Evolutionary conservation across 1,140 invertebrate genomes (phyloP), one percentile per base, ranked within the genome.

Genomic region (Drosophila paulistorum): DNA sequence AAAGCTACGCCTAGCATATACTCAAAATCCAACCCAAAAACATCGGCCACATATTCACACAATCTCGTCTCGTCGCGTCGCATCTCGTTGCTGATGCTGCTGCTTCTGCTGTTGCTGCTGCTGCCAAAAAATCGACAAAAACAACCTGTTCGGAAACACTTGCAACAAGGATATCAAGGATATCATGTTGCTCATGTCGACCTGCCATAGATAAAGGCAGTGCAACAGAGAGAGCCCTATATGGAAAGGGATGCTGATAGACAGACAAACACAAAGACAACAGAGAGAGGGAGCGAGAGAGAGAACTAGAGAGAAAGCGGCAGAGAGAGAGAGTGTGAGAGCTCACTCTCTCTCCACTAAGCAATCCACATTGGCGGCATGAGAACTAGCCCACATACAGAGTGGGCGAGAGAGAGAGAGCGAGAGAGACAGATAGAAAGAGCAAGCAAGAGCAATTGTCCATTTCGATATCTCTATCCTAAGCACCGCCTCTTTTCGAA

Each of bases 91-190:
- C 4, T 48, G 45, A 9, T 51, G 17, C 2, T 51, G 45, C 9
- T 51, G 45, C 17, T 20, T 17, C 2, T 39, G 33, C 11, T 37
- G 14, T 6, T 48, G 83, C 76, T 79, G 79, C 39, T 70, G 70
- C 83, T 87, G 84, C 84, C 81, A 87, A 87, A 90, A 91, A 90
- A 90, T 90, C 89, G 84, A 90, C 89, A 90, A 90, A 90, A 90
- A 90, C 89, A 90, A 90, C 89, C 89, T 90, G 89, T 91, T 90
- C 84, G 84, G 85, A 89, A 90, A 90, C 89, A 90, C 89, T 90
- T 90, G 89, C 89, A 90, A 71, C 81, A 90, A 90, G 84, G 84
- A 87, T 68, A 81, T 87, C 84, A 87, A 77, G 62, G 63, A 67
- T 67, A 71, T 71, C 45, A 45, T 23, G 39, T 39, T 62, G 41